Evolutionary conservation across 2,797 vertebrate genomes (phyloP).

Genomic region (Hapalemur alaotrensis): DNA sequence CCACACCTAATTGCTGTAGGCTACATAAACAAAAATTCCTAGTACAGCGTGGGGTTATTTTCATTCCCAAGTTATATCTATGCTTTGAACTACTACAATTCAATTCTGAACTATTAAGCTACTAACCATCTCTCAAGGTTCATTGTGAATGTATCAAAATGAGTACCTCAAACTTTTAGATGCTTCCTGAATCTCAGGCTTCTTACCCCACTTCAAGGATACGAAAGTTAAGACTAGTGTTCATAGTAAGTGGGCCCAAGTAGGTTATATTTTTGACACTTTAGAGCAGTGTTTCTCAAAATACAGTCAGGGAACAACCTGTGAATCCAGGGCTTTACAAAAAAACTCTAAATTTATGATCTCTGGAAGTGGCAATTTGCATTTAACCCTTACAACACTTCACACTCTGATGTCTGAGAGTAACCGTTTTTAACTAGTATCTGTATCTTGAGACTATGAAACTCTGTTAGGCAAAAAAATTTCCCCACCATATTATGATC

Average conservation of each 20-base stretch:
- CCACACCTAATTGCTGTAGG: not conserved
- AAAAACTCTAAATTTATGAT: conserved; percentile 11
- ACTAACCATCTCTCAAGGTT: not conserved
- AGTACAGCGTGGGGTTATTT: not conserved
- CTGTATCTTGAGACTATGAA: conserved; percentile 25
- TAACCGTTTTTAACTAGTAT: not conserved
- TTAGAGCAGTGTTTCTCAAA: conserved; percentile 36
- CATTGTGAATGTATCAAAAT: not conserved
- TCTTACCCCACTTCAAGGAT: not conserved
- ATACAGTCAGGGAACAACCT: not conserved
- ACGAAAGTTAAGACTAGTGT: not conserved
- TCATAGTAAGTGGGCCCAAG: not conserved
- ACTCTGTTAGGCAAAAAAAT: not conserved
- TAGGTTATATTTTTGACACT: not conserved
- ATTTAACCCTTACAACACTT: conserved; percentile 9
- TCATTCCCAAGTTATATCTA: conserved; percentile 22
- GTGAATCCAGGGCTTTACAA: not conserved
- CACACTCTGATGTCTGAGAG: not conserved
- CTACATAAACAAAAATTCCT: not conserved
- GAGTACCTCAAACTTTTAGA: conserved; percentile 26
- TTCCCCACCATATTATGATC: not conserved
- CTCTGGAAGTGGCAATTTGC: not conserved
- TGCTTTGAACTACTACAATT: not conserved
- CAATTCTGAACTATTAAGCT: not conserved
- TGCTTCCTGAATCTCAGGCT: not conserved